Base-by-base conservation (phyloP, 2,113 vertebrate genomes). In the Ciconia stormi region DNA sequence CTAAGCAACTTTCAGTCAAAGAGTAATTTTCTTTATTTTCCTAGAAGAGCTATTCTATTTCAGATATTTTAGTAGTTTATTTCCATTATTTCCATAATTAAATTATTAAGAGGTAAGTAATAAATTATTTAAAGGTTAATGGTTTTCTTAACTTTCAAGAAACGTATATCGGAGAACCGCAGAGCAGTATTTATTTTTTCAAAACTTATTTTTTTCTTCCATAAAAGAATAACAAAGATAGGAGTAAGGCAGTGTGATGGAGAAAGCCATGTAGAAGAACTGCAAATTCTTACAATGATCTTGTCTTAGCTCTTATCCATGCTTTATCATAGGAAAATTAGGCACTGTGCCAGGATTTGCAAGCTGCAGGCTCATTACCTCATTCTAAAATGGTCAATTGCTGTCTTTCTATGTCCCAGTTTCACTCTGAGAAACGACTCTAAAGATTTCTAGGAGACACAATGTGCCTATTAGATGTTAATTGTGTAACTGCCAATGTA, bases 81-180 rank as follows among this genome's bases (percentile, higher is more conserved):
- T 97, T 95, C 8, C 18, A 91, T 70, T 91, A 83, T 50, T 80
- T 21, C 21, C 16, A 55, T 90, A 93, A 91, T 62, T 36, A 89
- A 71, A 72, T 44, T 26, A 42, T 77, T 91, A 42, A 36, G 46
- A 40, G 23, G 18, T 15, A 94, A 67, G 5, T 16, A 36, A 34
- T 79, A 82, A 71, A 36, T 92, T 65, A 84, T 40, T 66, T 63
- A 38, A 17, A 72, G 6, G 18, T n/a, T 61, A 80, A 67, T 50
- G 47, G 13, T 87, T 97, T 95, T 74, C 27, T 90, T 89, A 52
- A 29, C 8, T 70, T 34, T 10, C 8, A 83, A 62, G 16, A 74
- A 62, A 44, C 5, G 0, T 36, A 2, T 69, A 17, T 53, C 12
- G n/a, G 12, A 69, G 20, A 81, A 27, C 2, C 9, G 2, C 14